Conservation (phyloP, 2,888 invertebrate species). For the Euclidia mi region DNA sequence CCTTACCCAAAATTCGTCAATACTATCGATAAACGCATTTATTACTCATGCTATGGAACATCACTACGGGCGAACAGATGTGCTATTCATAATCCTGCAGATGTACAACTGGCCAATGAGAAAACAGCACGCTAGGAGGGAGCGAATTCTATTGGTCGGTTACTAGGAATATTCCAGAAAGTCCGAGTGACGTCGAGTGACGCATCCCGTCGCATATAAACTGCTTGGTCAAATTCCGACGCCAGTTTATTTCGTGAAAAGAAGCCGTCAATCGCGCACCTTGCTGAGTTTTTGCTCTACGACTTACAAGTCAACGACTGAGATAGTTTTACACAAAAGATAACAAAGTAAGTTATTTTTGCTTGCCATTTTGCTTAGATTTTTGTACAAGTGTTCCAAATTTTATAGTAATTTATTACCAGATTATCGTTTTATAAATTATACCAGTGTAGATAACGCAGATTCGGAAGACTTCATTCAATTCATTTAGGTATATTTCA, state of each 20-base stretch:
- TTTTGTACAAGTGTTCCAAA: conserved; percentile 6
- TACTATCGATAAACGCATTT: background rate
- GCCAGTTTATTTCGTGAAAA: conserved; percentile 82
- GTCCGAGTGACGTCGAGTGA: conserved; percentile 77
- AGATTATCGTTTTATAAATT: background rate
- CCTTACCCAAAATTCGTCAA: background rate
- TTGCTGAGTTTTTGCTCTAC: conserved; percentile 80
- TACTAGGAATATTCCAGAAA: conserved; percentile 84
- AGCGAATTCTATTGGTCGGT: conserved; percentile 71
- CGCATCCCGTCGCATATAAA: conserved; percentile 71
- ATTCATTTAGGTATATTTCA: too few species aligned
- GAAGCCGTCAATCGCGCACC: conserved; percentile 88
- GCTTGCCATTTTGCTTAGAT: conserved; percentile 6
- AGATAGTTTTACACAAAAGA: conserved; percentile 64
- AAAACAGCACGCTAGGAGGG: conserved; percentile 47
- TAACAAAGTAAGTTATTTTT: conserved; percentile 72
- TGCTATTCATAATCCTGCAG: conserved; percentile 46
- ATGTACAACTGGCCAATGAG: conserved; percentile 71
- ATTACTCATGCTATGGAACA: conserved; percentile 22
- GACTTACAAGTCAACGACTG: conserved; percentile 76
- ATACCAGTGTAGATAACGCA: too few species aligned
- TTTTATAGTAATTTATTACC: background rate
- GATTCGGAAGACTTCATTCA: too few species aligned
- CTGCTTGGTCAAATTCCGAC: conserved; percentile 58
- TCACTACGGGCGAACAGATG: conserved; percentile 45